A percentile compares a stretch with the other conserved stretches of the same genome.
Conservation (phyloP, 2,797 vertebrate species). For the Sylvilagus floridanus region DNA sequence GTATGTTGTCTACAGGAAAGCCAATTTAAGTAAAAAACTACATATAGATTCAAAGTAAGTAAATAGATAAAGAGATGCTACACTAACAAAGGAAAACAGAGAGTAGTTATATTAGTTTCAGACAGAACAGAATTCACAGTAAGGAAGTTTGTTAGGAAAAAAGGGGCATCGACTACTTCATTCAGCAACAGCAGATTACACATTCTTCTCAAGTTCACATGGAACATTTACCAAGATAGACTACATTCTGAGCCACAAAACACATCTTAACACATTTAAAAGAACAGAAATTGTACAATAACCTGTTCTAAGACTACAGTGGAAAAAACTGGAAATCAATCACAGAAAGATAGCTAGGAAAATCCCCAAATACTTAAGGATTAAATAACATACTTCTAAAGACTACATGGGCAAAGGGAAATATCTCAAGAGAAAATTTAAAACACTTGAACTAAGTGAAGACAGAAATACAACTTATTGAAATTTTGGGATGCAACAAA, state of each 20-base stretch:
- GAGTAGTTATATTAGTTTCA: background rate
- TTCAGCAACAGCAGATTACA: background rate
- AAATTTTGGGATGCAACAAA: constrained; percentile 33
- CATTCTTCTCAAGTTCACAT: background rate
- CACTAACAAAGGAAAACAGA: background rate
- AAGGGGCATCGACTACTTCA: background rate
- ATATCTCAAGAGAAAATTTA: constrained; percentile 27
- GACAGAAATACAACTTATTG: background rate
- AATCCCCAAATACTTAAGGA: background rate
- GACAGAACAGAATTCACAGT: background rate
- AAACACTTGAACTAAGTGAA: constrained; percentile 36
- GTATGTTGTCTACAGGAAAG: background rate
- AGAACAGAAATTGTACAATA: background rate
- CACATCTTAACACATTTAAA: background rate
- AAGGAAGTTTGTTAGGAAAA: background rate
- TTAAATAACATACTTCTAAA: constrained; percentile 28
- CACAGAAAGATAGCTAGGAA: constrained; percentile 7
- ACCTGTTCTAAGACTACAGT: background rate
- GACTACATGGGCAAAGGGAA: background rate
- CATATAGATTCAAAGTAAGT: background rate
- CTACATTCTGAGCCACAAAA: background rate
- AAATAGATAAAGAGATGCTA: background rate
- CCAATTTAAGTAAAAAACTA: background rate
- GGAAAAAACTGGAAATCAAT: constrained; percentile 23
- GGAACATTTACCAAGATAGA: background rate